A percentile compares a stretch with the other conserved stretches of the same genome.
Conservation (phyloP, 2,797 vertebrate species). For the Lophotriccus pileatus region DNA sequence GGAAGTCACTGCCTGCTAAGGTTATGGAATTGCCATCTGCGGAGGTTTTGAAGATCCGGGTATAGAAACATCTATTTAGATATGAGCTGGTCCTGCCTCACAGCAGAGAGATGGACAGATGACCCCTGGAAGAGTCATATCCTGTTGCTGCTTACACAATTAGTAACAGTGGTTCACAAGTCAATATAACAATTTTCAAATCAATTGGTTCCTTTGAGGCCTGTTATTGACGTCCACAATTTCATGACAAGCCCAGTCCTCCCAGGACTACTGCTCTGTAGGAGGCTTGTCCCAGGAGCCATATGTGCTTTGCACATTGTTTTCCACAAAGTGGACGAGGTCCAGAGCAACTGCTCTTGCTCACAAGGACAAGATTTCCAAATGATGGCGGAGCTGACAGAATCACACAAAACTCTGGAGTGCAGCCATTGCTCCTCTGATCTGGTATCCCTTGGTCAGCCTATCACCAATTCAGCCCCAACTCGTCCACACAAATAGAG, state of each 20-base stretch:
- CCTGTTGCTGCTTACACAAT: not conserved
- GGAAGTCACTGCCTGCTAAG: not conserved
- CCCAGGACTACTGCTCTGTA: not conserved
- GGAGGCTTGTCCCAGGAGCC: not conserved
- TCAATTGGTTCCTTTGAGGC: not conserved
- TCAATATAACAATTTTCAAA: conserved; percentile 8
- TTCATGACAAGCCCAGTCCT: not conserved
- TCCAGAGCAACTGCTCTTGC: not conserved
- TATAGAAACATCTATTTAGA: not conserved
- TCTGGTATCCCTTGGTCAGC: not conserved
- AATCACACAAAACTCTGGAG: not conserved
- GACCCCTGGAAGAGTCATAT: not conserved
- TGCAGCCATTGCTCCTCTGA: not conserved
- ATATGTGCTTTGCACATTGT: not conserved
- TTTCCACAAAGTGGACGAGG: not conserved
- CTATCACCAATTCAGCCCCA: not conserved
- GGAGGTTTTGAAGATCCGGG: not conserved
- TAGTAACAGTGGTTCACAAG: not conserved
- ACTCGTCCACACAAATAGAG: not conserved
- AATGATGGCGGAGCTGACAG: not conserved
- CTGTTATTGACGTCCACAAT: accelerated
- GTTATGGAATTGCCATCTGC: not conserved
- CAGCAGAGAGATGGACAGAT: not conserved
- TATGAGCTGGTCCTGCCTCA: not conserved
- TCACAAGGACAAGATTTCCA: not conserved